Evolutionary conservation across 2,888 invertebrate genomes (phyloP).

Genomic region (Nomada goodeniana): DNA sequence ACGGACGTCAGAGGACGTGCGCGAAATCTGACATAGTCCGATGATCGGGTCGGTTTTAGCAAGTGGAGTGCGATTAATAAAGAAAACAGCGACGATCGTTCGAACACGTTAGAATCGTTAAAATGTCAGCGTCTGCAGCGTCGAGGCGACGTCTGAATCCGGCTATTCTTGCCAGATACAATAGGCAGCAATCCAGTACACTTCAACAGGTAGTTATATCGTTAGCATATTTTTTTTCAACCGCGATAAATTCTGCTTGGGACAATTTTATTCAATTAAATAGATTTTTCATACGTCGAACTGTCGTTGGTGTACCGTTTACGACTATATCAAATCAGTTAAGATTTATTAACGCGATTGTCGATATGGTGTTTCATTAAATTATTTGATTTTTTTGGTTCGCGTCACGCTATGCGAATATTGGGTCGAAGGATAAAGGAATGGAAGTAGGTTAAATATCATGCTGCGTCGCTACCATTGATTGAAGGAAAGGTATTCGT

Average conservation of each 20-base stretch:
- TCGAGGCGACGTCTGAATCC: constrained; percentile 77
- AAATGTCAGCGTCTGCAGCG: constrained; percentile 73
- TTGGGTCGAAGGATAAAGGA: constrained; percentile 6
- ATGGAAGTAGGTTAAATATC: constrained; percentile 30
- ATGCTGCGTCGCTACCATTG: neutral
- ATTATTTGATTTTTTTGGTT: neutral
- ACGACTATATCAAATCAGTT: constrained; percentile 7
- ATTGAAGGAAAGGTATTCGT: neutral
- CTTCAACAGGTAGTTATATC: constrained; percentile 73
- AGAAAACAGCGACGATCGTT: constrained; percentile 19
- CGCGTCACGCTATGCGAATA: constrained; percentile 7
- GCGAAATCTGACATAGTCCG: constrained; percentile 1
- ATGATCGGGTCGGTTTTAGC: constrained; percentile 15
- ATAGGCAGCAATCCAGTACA: constrained; percentile 63
- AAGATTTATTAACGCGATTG: neutral
- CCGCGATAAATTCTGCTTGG: neutral
- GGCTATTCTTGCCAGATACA: constrained; percentile 76
- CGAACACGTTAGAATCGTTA: constrained; percentile 45
- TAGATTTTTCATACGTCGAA: neutral
- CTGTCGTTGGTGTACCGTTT: neutral
- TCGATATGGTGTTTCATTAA: neutral
- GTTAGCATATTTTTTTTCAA: neutral
- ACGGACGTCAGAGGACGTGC: constrained; percentile 17
- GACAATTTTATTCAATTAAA: neutral
- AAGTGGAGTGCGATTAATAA: constrained; percentile 32